These are phyloP conservation scores for Aspidoscelis tigris DNA, from an alignment of 2,113 vertebrate species.

Conservation along the genomic window DNA sequence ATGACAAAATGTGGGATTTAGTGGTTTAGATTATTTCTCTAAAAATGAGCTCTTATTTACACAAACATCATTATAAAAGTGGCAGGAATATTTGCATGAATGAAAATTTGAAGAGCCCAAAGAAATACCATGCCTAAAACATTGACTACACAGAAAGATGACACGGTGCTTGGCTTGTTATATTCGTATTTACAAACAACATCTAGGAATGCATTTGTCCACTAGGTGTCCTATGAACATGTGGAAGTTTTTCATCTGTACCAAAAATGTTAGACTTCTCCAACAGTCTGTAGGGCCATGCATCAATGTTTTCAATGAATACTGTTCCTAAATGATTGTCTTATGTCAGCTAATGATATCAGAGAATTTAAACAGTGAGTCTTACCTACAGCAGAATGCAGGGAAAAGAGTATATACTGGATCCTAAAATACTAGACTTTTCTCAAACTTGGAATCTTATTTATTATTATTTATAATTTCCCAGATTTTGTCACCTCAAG, in stretches of 20 bases:
- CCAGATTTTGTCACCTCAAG: too few species aligned
- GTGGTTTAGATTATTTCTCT: too few species aligned
- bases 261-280: background rate
- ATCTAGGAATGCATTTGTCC: conserved; percentile 45
- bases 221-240: conserved; percentile 71
- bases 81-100: background rate
- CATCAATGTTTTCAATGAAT: background rate
- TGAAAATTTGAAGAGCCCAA: background rate
- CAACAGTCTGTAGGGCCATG: too few species aligned
- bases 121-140: background rate
- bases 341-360: background rate
- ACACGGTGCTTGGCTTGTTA: background rate
- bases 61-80: background rate
- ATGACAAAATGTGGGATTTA: too few species aligned
- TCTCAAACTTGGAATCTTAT: too few species aligned
- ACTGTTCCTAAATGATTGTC: background rate
- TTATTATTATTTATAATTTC: too few species aligned
- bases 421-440: background rate
- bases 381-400: background rate
- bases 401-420: background rate
- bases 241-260: conserved; percentile 26
- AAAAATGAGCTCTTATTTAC: background rate
- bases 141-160: background rate
- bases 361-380: background rate
- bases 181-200: background rate